phyloP scores from a whole-genome alignment of 2,113 vertebrate species.

The Zosterops japonicus region DNA sequence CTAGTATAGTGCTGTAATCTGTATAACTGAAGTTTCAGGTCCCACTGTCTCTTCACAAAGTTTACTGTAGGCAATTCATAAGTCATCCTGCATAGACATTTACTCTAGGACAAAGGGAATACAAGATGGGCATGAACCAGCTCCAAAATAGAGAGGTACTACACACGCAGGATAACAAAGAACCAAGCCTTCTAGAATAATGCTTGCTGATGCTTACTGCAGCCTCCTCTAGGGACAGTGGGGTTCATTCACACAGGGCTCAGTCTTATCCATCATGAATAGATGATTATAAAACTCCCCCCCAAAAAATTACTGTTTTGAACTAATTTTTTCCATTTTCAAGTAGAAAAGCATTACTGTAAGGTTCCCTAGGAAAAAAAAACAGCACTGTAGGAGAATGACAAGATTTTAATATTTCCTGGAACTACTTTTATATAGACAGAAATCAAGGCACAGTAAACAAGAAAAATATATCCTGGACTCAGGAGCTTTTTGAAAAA shows the following conservation, averaged over 20 bases:
- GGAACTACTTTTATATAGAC: neutral
- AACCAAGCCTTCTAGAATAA: neutral
- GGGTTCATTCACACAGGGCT: neutral
- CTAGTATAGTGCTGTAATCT: neutral
- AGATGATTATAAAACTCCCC: neutral
- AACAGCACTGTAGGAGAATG: neutral
- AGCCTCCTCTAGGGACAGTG: neutral
- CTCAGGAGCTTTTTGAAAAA: neutral
- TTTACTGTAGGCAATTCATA: neutral
- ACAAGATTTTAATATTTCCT: neutral
- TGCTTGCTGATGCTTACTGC: neutral
- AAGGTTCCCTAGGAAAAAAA: neutral
- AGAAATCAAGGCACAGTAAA: neutral
- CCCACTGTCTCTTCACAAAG: neutral
- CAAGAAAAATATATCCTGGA: neutral
- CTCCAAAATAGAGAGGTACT: neutral
- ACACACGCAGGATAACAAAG: neutral
- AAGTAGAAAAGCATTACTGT: neutral
- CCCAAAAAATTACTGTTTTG: neutral
- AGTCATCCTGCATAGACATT: neutral
- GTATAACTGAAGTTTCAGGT: neutral
- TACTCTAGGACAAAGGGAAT: neutral
- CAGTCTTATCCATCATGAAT: neutral
- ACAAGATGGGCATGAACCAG: neutral
- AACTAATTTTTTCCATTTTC: neutral